Base-by-base conservation (phyloP, 2,888 invertebrate genomes). In the Habroteleia sp. region DNA sequence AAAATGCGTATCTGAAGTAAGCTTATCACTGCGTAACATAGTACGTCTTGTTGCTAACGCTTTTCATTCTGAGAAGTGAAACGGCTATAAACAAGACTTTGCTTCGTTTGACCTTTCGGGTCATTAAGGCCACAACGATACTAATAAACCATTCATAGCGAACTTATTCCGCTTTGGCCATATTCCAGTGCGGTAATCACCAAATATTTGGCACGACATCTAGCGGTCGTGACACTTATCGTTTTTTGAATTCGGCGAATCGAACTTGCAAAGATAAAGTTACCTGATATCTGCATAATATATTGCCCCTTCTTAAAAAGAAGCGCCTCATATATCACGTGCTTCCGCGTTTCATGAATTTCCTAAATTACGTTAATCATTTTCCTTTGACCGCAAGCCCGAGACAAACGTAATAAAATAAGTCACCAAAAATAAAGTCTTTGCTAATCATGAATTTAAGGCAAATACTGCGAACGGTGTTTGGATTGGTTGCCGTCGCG, bases 161-260 rank as follows among this genome's bases (percentile, higher is more conserved):
- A 58, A 58, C 33, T 50, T 56, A 41, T 46, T 52, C 41, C 39
- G 31, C 39, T 37, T 62, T 62, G 52, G 69, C 54, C 35, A 16
- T 25, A 25, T 29, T 58, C 68, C 58, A 60, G 16, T 17, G 6
- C 17, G 41, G 25, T 48, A 48, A 68, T 68, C 56, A 39, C 50
- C 56, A 68, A 60, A 60, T 71, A 71, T 54, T 69, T 68, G 62
- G 52, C 54, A 42, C 46, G 44, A 20, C 69, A 39, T 46, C 54
- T 54, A 25, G 20, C 52, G 42, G 27, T 27, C 27, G 14, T 37
- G 58, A 42, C 50, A 58, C 56, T 58, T 50, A 68, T 50, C 68
- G 42, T 27, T 17, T 33, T 16, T 23, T 48, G 35, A 20, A 31
- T 66, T 54, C 44, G 54, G 46, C 44, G 65, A 44, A 46, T 44